Evolutionary conservation across 2,888 invertebrate species (phyloP).

Genomic region (Gryllus longicercus): DNA sequence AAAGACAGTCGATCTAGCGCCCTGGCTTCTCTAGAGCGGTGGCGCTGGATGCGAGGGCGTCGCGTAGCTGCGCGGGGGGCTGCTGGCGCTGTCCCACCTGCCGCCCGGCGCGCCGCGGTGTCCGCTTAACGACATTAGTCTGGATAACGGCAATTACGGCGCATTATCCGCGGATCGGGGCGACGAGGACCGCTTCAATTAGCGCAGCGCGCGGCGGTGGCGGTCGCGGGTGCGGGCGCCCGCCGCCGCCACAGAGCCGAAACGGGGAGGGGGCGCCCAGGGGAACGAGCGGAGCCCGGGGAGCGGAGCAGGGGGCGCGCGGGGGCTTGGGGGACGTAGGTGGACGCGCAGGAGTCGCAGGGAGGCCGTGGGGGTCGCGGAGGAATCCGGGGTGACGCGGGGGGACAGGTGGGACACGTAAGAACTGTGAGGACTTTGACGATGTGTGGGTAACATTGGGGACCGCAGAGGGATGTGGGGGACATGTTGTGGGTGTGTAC

Average conservation of each 20-base stretch:
- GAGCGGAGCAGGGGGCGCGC: not conserved
- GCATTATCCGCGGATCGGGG: not conserved
- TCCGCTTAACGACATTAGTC: slow-evolving; percentile 6
- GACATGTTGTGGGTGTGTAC: too few species aligned
- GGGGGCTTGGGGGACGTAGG: too few species aligned
- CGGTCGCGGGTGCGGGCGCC: not conserved
- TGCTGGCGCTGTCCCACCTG: not conserved
- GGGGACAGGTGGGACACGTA: too few species aligned
- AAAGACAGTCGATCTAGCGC: too few species aligned
- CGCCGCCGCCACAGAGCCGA: not conserved
- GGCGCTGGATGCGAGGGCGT: too few species aligned
- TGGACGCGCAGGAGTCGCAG: too few species aligned
- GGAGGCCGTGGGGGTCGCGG: too few species aligned
- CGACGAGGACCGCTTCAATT: not conserved
- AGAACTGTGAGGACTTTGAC: too few species aligned
- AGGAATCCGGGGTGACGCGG: too few species aligned
- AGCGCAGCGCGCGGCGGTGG: not conserved
- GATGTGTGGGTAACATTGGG: too few species aligned
- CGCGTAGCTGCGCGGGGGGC: not conserved
- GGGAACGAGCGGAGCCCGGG: not conserved
- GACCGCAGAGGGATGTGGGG: too few species aligned
- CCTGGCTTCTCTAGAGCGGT: too few species aligned
- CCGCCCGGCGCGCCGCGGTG: not conserved
- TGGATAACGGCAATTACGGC: not conserved
- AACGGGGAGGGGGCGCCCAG: not conserved